Evolutionary conservation across 2,888 invertebrate genomes (phyloP).

Genomic region (Geophilus truncorum): DNA sequence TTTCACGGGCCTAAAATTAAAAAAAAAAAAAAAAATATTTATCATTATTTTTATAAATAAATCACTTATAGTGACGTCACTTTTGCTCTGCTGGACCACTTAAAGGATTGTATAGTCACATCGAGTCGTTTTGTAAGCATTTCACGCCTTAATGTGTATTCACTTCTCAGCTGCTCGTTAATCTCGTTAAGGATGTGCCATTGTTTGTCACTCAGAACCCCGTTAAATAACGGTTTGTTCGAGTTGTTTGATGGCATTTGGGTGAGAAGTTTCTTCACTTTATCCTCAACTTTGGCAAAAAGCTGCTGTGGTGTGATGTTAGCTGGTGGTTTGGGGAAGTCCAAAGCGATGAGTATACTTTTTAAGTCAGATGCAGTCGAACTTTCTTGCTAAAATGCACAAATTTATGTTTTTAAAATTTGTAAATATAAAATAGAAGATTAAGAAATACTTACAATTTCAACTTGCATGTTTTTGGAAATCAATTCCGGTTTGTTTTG

Average conservation of each 20-base stretch:
- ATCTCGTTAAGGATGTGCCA: conserved; percentile 70
- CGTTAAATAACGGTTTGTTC: conserved; percentile 70
- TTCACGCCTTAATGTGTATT: conserved; percentile 76
- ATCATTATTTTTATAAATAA: neutral
- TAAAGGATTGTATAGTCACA: conserved; percentile 93
- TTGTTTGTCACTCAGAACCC: conserved; percentile 68
- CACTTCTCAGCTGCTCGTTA: conserved; percentile 68
- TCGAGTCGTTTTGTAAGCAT: conserved; percentile 86
- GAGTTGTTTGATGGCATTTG: conserved; percentile 56
- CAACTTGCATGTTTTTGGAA: conserved; percentile 57
- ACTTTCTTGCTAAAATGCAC: conserved; percentile 66
- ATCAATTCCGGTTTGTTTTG: conserved; percentile 59
- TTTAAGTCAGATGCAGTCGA: conserved; percentile 73
- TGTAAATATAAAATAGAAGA: neutral
- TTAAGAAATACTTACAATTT: conserved; percentile 58
- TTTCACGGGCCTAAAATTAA: conserved; percentile 58
- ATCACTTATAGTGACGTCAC: conserved; percentile 51
- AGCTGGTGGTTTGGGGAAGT: conserved; percentile 80
- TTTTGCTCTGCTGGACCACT: conserved; percentile 57
- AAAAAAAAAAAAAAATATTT: neutral
- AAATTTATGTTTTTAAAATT: neutral
- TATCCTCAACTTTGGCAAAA: conserved; percentile 69
- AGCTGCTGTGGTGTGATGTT: conserved; percentile 70
- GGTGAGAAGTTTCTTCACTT: conserved; percentile 49
- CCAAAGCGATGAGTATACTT: conserved; percentile 68